A percentile compares a stretch with the other conserved stretches of the same genome.
These are phyloP conservation scores for Threskiornis aethiopicus DNA, from an alignment of 2,797 vertebrate species.

Conservation along the genomic window DNA sequence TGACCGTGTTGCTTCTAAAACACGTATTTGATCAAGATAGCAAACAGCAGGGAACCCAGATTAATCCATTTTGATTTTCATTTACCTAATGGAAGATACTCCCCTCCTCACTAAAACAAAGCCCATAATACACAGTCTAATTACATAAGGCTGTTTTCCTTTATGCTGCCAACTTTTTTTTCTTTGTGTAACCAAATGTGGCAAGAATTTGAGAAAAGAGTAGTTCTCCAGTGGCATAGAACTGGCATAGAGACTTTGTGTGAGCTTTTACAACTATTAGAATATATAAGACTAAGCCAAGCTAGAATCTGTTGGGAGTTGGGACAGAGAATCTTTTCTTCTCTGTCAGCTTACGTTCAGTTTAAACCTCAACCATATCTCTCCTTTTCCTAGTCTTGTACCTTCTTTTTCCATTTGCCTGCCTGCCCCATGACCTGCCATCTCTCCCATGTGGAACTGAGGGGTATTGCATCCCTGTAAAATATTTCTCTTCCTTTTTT, in stretches of 20 bases:
- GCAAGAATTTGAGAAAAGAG: background rate
- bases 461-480: background rate
- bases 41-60: background rate
- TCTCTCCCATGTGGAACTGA: background rate
- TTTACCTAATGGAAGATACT: background rate
- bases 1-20: background rate
- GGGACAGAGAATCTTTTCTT: no score
- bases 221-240: background rate
- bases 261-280: background rate
- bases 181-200: background rate
- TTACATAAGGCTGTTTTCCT: background rate
- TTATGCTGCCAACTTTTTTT: background rate
- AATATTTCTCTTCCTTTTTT: background rate
- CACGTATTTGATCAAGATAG: background rate
- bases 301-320: background rate
- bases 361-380: background rate
- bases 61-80: background rate
- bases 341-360: background rate
- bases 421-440: background rate
- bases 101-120: background rate
- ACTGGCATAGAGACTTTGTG: background rate
- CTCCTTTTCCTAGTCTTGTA: background rate
- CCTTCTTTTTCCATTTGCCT: background rate
- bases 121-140: background rate
- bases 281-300: background rate